Conservation (phyloP, 2,888 invertebrate genomes). For the Ochropleura leucogaster region DNA sequence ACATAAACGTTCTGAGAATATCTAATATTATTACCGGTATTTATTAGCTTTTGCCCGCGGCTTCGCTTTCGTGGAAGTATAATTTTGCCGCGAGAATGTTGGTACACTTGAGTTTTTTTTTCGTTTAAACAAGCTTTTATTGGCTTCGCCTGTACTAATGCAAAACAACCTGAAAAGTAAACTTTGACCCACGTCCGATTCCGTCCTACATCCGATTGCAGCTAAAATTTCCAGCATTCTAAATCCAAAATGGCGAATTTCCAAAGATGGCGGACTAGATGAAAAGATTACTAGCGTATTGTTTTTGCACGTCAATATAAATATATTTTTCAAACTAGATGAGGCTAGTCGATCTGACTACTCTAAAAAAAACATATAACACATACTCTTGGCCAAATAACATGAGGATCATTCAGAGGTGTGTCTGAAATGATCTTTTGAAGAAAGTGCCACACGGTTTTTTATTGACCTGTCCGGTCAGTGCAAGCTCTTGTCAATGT, state of each 20-base stretch:
- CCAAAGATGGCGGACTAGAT: no score
- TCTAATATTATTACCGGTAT: neutral
- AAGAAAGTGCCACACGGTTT: neutral
- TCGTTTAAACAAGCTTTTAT: no score
- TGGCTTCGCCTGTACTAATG: no score
- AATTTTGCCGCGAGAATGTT: neutral
- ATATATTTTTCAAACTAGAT: neutral
- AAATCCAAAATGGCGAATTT: no score
- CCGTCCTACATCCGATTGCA: no score
- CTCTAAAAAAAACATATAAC: no score
- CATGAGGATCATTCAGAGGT: no score
- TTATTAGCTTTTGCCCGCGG: neutral
- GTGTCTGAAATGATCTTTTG: neutral
- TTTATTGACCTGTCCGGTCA: neutral
- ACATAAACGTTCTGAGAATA: constrained; percentile 44
- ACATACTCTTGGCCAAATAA: no score
- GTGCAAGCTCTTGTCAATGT: neutral
- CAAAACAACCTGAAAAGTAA: no score
- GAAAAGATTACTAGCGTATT: no score
- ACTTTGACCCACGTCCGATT: no score
- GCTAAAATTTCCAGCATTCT: no score
- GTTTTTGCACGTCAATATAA: neutral
- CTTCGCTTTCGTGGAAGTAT: neutral
- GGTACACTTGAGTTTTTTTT: neutral
- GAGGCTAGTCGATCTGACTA: neutral